These are phyloP conservation scores for Alethe castanea DNA, from an alignment of 2,113 vertebrate species.

Conservation along the genomic window DNA sequence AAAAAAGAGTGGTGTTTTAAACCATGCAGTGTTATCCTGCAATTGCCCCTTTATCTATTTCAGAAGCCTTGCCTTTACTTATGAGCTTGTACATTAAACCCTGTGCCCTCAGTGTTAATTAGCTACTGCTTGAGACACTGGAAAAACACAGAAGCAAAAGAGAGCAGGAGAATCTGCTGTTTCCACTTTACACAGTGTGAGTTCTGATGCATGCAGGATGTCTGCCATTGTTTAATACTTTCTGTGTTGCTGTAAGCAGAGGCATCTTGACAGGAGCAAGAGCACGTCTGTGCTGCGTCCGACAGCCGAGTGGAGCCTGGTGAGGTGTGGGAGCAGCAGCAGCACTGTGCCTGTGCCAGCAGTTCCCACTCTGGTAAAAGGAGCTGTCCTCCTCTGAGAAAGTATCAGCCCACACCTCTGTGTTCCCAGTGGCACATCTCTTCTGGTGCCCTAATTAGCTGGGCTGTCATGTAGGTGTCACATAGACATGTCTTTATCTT, in stretches of 20 bases:
- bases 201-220: not conserved
- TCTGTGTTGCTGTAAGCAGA: not conserved
- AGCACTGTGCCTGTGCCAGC: not conserved
- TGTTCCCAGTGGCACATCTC: not conserved
- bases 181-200: not conserved
- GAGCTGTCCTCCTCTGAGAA: not conserved
- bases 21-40: not conserved
- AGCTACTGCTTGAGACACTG: not conserved
- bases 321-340: not conserved
- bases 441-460: not conserved
- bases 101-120: not conserved
- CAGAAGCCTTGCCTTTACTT: not conserved
- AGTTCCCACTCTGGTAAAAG: not conserved
- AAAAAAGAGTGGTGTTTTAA: not conserved
- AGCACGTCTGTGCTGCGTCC: not conserved
- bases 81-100: not conserved
- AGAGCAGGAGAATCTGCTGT: not conserved
- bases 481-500: not conserved
- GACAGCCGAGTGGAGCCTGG: accelerated
- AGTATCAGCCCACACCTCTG: not conserved
- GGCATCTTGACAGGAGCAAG: not conserved
- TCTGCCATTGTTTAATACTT: not conserved
- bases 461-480: not conserved
- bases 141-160: not conserved
- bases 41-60: not conserved